Conservation (phyloP, 1,140 invertebrate species). For the Pseudomyrmex flavicornis region DNA sequence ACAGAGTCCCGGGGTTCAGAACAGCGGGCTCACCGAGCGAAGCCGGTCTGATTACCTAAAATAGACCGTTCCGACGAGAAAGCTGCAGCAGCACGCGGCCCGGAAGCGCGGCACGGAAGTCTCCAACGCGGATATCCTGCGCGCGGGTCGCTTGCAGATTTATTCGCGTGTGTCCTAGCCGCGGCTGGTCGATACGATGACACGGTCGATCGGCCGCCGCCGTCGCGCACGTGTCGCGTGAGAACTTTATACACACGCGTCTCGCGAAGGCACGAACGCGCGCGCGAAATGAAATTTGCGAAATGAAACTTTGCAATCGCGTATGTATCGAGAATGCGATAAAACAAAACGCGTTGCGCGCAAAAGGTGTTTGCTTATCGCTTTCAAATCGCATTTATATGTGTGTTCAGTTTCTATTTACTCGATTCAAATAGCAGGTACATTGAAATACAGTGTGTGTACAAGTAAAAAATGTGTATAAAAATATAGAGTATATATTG, state of each 20-base stretch:
- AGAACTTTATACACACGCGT: conserved; percentile 29
- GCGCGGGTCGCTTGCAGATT: conserved; percentile 59
- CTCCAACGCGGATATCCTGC: conserved; percentile 65
- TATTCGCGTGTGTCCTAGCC: conserved; percentile 53
- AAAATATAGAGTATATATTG: background rate
- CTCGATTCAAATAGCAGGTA: background rate
- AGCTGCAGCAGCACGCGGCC: conserved; percentile 4
- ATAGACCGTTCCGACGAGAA: conserved; percentile 49
- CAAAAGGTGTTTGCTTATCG: background rate
- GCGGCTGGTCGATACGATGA: conserved; percentile 59
- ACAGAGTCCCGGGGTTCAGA: conserved; percentile 11
- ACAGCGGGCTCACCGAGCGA: background rate
- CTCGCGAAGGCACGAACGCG: background rate
- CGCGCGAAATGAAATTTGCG: background rate
- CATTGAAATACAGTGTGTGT: background rate
- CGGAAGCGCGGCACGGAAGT: conserved; percentile 61
- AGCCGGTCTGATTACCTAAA: conserved; percentile 66
- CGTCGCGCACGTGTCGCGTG: background rate
- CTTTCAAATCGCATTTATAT: background rate
- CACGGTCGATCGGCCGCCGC: conserved; percentile 37
- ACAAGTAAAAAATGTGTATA: background rate
- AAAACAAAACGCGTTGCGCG: background rate
- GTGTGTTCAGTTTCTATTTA: background rate
- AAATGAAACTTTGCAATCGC: conserved; percentile 40
- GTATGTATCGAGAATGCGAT: background rate